Base-by-base conservation (phyloP, 2,113 vertebrate genomes). In the Tautogolabrus adspersus region DNA sequence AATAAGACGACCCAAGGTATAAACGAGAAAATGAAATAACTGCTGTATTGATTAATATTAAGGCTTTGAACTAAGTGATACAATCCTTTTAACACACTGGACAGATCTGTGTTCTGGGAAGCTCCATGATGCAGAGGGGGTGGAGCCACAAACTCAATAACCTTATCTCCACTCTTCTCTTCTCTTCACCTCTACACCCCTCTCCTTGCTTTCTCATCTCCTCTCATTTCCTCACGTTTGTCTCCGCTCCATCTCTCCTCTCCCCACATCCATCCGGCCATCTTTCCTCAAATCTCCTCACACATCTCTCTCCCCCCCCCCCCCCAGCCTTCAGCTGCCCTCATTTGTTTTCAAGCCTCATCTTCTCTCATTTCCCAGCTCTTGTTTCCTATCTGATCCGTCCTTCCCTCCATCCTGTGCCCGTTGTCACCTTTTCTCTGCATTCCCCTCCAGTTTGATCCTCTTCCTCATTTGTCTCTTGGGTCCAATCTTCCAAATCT, bases 1-100 rank as follows among this genome's bases (percentile, higher is more conserved):
- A 91, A 89, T 69, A 77, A 90, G 84, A 38, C 66, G 56, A 72
- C 76, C 81, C 71, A 44, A 76, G 81, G 82, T 89, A 85, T 71
- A 87, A 89, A 91, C 18, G 84, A 87, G 87, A 91, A 92, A 91
- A 93, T 89, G 79, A 92, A 94, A 94, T 91, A 92, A 89, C 81
- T 86, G 84, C 83, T 73, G 70, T 91, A 93, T 93, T 88, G 94
- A 94, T 94, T 90, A 89, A 87, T 86, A 87, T 89, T 90, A 90
- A 88, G 81, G 79, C 83, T 82, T 89, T 77, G 88, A 89, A 93
- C 89, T 77, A 86, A 92, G 91, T 87, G 86, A 89, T 90, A 86
- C 84, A 82, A 88, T 87, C 89, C 89, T 90, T 90, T 93, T 88
- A 93, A 91, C 85, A 85, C 85, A 86, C 83, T 58, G 86, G 78